Evolutionary conservation across 2,113 vertebrate genomes (phyloP).

Genomic region (Psilopogon haemacephalus): DNA sequence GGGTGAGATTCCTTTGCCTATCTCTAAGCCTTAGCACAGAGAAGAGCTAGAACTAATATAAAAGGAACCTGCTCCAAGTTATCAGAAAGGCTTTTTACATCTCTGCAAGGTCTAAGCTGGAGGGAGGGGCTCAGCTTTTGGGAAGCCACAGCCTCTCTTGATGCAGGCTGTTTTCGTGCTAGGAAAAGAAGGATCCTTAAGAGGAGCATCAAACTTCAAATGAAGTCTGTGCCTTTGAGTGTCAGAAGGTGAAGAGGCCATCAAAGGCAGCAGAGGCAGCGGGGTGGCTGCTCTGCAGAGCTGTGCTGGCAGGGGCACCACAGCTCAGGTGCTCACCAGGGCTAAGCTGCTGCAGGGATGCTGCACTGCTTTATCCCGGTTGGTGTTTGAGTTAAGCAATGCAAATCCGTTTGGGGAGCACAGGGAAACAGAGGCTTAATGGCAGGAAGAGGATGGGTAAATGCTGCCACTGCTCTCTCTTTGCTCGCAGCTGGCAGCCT

Average conservation of each 20-base stretch:
- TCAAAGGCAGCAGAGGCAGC: neutral
- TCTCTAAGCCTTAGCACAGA: neutral
- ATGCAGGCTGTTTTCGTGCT: neutral
- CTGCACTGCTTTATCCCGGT: neutral
- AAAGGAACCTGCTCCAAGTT: neutral
- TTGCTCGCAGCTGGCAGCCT: neutral
- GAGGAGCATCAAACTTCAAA: neutral
- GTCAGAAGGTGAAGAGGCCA: neutral
- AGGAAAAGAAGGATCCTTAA: neutral
- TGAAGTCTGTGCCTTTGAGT: neutral
- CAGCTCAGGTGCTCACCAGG: neutral
- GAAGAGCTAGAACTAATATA: neutral
- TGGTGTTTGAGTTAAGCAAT: neutral
- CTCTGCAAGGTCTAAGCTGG: neutral
- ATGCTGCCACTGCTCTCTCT: constrained; percentile 12
- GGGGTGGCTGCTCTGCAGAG: neutral
- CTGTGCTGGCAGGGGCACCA: neutral
- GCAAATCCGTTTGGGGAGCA: neutral
- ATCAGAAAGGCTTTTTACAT: neutral
- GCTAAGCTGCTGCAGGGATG: neutral
- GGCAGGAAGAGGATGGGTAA: neutral
- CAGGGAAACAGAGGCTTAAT: neutral
- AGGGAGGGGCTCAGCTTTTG: neutral
- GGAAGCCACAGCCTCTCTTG: neutral
- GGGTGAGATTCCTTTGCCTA: neutral